phyloP scores from a whole-genome alignment of 2,113 vertebrate species.

The Heterotis niloticus region DNA sequence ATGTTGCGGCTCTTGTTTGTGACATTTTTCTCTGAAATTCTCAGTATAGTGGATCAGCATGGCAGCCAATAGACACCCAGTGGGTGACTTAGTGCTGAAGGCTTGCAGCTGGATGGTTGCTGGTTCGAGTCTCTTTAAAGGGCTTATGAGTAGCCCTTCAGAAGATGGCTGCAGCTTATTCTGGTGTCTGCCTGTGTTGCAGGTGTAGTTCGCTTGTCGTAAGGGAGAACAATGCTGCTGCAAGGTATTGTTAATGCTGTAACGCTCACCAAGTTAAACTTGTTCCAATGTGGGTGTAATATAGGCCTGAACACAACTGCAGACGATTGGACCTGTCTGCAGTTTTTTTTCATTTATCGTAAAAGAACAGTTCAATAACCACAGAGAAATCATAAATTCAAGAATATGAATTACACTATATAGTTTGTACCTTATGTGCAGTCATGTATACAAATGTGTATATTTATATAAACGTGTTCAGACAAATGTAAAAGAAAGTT shows the following conservation, averaged over 20 bases:
- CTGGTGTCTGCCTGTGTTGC: no score
- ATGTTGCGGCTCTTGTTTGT: neutral
- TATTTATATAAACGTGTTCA: neutral
- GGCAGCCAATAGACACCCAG: no score
- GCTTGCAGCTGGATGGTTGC: no score
- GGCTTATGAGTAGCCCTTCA: no score
- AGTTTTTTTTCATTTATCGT: neutral
- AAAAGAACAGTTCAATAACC: neutral
- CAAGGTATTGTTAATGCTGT: no score
- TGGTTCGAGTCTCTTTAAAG: no score
- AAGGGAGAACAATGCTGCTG: no score
- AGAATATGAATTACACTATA: conserved; percentile 5
- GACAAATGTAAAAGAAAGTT: neutral
- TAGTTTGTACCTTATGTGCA: neutral
- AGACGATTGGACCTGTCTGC: neutral
- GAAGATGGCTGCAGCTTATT: no score
- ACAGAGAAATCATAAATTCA: neutral
- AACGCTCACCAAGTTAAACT: neutral
- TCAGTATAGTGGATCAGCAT: no score
- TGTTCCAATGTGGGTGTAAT: neutral
- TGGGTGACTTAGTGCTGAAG: no score
- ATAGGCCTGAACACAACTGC: neutral
- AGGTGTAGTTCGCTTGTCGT: no score
- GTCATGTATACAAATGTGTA: neutral
- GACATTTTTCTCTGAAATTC: neutral